phyloP scores from a whole-genome alignment of 37 sponge, comb jelly and placozoan genomes.

The Cladorhizidae sp. region DNA sequence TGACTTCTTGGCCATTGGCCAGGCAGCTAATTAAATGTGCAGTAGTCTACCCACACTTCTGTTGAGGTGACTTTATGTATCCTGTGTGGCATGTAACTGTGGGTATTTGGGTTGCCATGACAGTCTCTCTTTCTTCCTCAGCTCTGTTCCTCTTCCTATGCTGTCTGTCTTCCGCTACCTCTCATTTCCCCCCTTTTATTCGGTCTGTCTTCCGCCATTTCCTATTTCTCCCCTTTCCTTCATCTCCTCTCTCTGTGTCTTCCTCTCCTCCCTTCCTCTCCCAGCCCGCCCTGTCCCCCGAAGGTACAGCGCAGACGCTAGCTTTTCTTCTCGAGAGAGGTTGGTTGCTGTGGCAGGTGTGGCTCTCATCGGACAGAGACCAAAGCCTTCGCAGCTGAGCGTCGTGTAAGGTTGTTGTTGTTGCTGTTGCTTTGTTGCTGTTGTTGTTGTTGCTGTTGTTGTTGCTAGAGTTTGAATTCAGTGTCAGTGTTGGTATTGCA shows the following conservation, averaged over 20 bases:
- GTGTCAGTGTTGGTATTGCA: too few species aligned
- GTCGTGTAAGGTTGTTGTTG: neutral
- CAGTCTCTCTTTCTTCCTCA: too few species aligned
- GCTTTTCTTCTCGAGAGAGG: conserved; percentile 32
- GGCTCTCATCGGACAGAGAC: conserved; percentile 49
- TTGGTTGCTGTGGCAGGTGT: conserved; percentile 69
- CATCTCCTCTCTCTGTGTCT: conserved; percentile 2
- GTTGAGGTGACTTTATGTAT: neutral
- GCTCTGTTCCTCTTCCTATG: too few species aligned
- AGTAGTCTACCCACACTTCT: too few species aligned
- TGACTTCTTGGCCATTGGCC: conserved; percentile 14
- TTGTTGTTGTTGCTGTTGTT: neutral
- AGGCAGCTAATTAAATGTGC: too few species aligned
- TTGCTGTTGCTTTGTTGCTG: neutral
- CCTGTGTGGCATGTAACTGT: too few species aligned
- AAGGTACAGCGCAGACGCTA: neutral
- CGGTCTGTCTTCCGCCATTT: too few species aligned
- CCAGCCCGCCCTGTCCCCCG: conserved; percentile 35
- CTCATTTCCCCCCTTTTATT: too few species aligned
- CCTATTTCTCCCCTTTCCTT: conserved; percentile 21
- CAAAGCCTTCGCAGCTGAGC: conserved; percentile 35
- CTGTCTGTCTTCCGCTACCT: too few species aligned
- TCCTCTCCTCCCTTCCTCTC: conserved; percentile 10
- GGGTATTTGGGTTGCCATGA: too few species aligned
- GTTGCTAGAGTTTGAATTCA: neutral